A percentile compares a stretch with the other conserved stretches of the same genome.
Conservation (phyloP, 2,113 vertebrate species). For the Polyodon spathula region DNA sequence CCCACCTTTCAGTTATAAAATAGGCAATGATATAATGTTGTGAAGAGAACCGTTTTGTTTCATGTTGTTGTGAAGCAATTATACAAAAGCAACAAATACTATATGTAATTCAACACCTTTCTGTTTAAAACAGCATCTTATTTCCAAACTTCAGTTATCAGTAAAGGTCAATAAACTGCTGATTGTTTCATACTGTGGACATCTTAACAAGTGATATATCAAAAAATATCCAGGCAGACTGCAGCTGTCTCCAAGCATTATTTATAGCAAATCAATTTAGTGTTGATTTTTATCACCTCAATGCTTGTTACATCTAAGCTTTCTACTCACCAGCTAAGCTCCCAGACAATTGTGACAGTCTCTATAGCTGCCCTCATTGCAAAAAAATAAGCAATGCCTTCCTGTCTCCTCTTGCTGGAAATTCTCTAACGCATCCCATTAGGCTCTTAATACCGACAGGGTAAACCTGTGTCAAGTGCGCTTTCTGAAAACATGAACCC, state of each 20-base stretch:
- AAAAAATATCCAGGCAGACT: constrained; percentile 12
- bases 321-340: constrained; percentile 59
- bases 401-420: constrained; percentile 48
- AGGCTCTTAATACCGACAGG: constrained; percentile 48
- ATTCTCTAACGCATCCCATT: constrained; percentile 55
- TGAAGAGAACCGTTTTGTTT: no score
- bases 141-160: background rate
- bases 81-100: no score
- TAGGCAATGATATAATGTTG: no score
- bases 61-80: no score
- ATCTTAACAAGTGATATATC: constrained; percentile 12
- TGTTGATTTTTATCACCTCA: constrained; percentile 32
- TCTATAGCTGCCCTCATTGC: constrained; percentile 45
- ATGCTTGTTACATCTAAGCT: constrained; percentile 33
- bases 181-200: background rate
- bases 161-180: background rate
- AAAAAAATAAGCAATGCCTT: constrained; percentile 9
- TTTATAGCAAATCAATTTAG: constrained; percentile 22
- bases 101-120: no score
- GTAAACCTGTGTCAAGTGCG: constrained; percentile 41
- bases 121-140: no score
- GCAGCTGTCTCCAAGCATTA: constrained; percentile 12
- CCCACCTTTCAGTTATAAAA: no score
- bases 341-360: constrained; percentile 49
- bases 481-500: background rate